Evolutionary conservation across 2,113 vertebrate species (phyloP).

Genomic region (Anser brachyrhynchus): DNA sequence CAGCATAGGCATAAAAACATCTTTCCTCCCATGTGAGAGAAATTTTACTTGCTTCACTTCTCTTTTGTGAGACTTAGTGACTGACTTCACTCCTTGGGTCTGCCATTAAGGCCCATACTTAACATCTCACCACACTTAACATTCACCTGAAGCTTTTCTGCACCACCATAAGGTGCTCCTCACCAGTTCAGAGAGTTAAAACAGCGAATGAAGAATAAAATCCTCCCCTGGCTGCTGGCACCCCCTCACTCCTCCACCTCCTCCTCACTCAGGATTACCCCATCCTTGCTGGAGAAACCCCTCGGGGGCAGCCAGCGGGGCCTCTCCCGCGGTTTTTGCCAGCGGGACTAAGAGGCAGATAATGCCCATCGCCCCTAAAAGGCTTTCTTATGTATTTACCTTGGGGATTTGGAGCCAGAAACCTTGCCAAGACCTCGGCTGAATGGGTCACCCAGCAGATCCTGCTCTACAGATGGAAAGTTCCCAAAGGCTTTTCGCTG

Average conservation of each 20-base stretch:
- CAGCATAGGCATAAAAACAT: background rate
- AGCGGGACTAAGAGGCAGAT: background rate
- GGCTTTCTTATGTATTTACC: background rate
- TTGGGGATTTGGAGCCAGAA: background rate
- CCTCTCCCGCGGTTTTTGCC: background rate
- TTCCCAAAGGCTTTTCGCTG: background rate
- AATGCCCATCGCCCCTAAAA: background rate
- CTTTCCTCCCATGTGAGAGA: rapidly evolving
- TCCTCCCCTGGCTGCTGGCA: background rate
- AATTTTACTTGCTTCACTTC: background rate
- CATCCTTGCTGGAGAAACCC: background rate
- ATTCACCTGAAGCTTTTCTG: background rate
- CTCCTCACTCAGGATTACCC: background rate
- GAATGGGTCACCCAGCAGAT: constrained; percentile 23
- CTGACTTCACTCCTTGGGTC: background rate
- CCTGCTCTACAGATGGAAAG: constrained; percentile 1
- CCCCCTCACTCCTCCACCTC: background rate
- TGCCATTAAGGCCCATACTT: background rate
- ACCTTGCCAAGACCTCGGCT: background rate
- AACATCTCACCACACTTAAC: background rate
- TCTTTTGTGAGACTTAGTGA: background rate
- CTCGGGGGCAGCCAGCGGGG: background rate
- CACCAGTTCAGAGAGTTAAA: background rate
- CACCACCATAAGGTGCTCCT: background rate
- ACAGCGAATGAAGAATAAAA: background rate